These are phyloP conservation scores for Cardinalis cardinalis DNA, from an alignment of 2,113 vertebrate species.

Conservation along the genomic window DNA sequence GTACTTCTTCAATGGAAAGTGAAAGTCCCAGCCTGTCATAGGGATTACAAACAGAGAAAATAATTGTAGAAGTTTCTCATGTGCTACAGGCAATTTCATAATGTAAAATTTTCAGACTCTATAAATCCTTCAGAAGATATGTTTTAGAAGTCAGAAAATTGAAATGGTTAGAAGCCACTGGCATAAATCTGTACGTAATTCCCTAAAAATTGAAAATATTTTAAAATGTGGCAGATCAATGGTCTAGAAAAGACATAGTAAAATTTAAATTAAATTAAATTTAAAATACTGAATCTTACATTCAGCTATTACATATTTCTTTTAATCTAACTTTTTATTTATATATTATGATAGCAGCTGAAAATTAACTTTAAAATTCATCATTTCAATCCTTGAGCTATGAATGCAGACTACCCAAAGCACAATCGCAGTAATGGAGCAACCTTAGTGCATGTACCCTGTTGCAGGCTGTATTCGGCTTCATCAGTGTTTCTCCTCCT, in stretches of 20 bases:
- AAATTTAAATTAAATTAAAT: neutral
- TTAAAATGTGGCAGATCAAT: neutral
- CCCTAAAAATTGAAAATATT: neutral
- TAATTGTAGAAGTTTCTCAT: neutral
- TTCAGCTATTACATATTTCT: neutral
- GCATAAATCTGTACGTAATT: neutral
- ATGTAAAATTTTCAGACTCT: neutral
- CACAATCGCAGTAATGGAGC: neutral
- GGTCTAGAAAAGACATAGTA: neutral
- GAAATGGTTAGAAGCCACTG: neutral
- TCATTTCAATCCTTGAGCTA: neutral
- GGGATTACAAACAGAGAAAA: neutral
- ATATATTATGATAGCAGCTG: neutral
- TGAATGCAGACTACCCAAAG: neutral
- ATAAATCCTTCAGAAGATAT: neutral
- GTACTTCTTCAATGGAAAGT: neutral
- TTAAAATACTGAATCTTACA: neutral
- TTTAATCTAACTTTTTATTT: neutral
- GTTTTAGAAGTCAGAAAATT: neutral
- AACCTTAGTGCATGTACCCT: neutral
- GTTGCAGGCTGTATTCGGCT: neutral
- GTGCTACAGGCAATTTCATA: neutral
- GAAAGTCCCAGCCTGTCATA: neutral
- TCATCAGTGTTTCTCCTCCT: neutral
- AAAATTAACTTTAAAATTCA: neutral